Evolutionary conservation across 1,140 invertebrate species (phyloP), one percentile per base, ranked within the genome.

Genomic region (Drosophila repleta): DNA sequence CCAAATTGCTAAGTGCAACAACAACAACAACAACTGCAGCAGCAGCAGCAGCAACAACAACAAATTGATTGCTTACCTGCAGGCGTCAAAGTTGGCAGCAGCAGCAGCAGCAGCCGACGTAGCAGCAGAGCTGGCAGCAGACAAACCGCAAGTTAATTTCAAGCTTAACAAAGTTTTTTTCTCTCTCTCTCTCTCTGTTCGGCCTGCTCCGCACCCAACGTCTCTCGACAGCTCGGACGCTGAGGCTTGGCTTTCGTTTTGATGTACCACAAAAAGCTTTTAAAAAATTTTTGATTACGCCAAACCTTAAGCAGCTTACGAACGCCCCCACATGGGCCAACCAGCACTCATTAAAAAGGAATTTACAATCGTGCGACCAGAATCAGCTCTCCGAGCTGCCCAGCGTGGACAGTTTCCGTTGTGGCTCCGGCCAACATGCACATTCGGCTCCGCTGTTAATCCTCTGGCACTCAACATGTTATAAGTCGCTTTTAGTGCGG

Each of bases 401-500:
- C 48, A 60, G 10, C 17, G 55, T 67, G 62, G 69, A 56, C 55
- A 60, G 43, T 76, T 76, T 67, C 57, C 63, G 63, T 65, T 66
- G 35, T 41, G 24, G 29, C 17, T 26, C n/a, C 46, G 20, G 4
- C 11, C 68, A 32, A 29, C 63, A 67, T 55, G 56, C 56, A 13
- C 32, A 74, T 79, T 83, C 20, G 32, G 26, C 64, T 75, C 29
- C 7, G 65, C 79, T 77, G 84, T 89, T 90, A 90, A 90, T 90
- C 88, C 85, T 71, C 74, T 90, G 77, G 88, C 88, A 90, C 88
- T 90, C 88, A 90, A 88, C 88, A 90, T 90, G 88, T 90, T 90
- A 81, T 90, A 90, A 90, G 84, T 88, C 83, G 83, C 83, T 90
- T 90, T 89, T 88, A 88, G 84, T 88, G 84, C 84, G 84, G 84